A percentile compares a stretch with the other conserved stretches of the same genome.
Conservation (phyloP, 2,888 invertebrate genomes). For the Pheosia gnoma region DNA sequence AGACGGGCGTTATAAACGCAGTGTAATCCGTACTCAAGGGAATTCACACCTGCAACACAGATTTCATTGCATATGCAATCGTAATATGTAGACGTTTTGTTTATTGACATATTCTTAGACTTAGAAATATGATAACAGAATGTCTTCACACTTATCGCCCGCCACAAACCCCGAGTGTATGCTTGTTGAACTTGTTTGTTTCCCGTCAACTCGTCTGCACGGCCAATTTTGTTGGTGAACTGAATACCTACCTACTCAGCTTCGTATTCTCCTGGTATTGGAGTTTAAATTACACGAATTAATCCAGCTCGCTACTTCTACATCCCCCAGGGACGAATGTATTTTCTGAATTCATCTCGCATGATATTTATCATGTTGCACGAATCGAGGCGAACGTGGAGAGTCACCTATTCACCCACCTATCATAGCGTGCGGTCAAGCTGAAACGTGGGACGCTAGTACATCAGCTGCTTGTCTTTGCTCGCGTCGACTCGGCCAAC, state of each 20-base stretch:
- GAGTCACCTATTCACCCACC: neutral
- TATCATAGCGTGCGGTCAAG: neutral
- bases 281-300: constrained; percentile 77
- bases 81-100: constrained; percentile 12
- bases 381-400: neutral
- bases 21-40: constrained; percentile 37
- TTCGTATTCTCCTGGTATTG: constrained; percentile 72
- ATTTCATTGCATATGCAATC: constrained; percentile 38
- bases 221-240: constrained; percentile 33
- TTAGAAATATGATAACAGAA: constrained; percentile 6
- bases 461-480: neutral
- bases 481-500: neutral
- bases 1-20: constrained; percentile 54
- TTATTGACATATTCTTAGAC: no score
- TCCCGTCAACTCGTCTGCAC: constrained; percentile 36
- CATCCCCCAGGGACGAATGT: constrained; percentile 57
- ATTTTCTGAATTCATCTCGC: constrained; percentile 47
- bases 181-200: constrained; percentile 7
- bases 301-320: constrained; percentile 63
- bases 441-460: neutral
- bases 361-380: constrained; percentile 42
- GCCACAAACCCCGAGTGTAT: neutral
- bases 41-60: constrained; percentile 39
- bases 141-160: constrained; percentile 4
- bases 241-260: constrained; percentile 59